Conservation (phyloP, 2,797 vertebrate genomes). For the Austrolebias charrua region DNA sequence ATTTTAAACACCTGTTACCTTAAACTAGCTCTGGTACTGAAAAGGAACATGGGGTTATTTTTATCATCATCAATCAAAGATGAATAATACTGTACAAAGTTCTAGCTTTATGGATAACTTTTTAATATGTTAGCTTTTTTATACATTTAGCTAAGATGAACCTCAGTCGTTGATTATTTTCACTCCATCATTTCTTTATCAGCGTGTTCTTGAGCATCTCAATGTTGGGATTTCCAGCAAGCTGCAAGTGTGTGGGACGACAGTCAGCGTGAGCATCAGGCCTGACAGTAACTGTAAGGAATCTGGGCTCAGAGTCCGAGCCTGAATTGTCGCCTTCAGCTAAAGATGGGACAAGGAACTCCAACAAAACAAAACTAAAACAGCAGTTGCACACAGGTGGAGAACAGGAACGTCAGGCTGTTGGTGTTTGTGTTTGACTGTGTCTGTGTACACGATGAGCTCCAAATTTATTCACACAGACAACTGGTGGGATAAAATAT, state of each 20-base stretch:
- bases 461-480: neutral
- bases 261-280: neutral
- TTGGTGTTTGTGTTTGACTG: neutral
- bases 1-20: too few relatives aligned
- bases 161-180: too few relatives aligned
- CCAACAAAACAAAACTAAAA: too few relatives aligned
- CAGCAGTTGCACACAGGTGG: too few relatives aligned
- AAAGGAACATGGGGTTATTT: too few relatives aligned
- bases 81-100: too few relatives aligned
- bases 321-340: constrained; percentile 9
- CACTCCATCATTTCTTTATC: too few relatives aligned
- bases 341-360: constrained; percentile 15
- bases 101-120: too few relatives aligned
- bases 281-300: constrained; percentile 25
- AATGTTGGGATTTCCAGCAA: neutral
- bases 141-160: too few relatives aligned
- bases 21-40: too few relatives aligned
- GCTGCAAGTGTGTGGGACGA: neutral
- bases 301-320: constrained; percentile 12
- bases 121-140: too few relatives aligned
- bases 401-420: neutral
- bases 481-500: neutral
- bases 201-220: neutral
- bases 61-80: too few relatives aligned
- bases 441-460: neutral